Conservation (phyloP, 2,888 invertebrate genomes). For the Caenorhabditis panamensis region DNA sequence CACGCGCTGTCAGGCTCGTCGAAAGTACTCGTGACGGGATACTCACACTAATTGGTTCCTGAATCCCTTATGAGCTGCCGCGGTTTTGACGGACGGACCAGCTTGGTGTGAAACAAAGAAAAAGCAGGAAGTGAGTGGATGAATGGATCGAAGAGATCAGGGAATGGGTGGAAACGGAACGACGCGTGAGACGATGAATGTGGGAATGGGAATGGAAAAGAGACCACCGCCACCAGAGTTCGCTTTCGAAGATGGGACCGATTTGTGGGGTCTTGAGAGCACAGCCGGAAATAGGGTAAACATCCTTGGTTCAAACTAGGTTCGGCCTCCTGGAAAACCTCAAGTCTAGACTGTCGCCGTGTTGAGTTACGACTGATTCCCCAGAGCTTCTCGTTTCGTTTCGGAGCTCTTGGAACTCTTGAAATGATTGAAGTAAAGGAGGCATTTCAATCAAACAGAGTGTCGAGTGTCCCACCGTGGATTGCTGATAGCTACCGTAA, state of each 20-base stretch:
- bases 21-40: conserved; percentile 28
- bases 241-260: too few relatives aligned
- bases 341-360: too few relatives aligned
- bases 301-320: too few relatives aligned
- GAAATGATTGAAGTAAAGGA: too few relatives aligned
- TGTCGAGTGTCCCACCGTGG: background rate
- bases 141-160: background rate
- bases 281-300: background rate
- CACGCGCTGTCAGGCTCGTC: background rate
- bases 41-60: conserved; percentile 44
- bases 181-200: conserved; percentile 10
- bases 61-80: conserved; percentile 35
- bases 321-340: too few relatives aligned
- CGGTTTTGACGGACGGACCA: background rate
- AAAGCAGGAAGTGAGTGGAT: background rate
- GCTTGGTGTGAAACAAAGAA: background rate
- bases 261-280: background rate
- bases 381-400: too few relatives aligned
- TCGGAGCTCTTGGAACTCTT: too few relatives aligned
- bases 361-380: too few relatives aligned
- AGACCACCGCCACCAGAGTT: background rate
- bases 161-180: background rate
- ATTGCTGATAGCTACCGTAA: background rate
- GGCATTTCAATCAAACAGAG: background rate
- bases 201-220: conserved; percentile 2